Conservation (phyloP, 2,888 invertebrate species). For the Megaustenia siamemsis region DNA sequence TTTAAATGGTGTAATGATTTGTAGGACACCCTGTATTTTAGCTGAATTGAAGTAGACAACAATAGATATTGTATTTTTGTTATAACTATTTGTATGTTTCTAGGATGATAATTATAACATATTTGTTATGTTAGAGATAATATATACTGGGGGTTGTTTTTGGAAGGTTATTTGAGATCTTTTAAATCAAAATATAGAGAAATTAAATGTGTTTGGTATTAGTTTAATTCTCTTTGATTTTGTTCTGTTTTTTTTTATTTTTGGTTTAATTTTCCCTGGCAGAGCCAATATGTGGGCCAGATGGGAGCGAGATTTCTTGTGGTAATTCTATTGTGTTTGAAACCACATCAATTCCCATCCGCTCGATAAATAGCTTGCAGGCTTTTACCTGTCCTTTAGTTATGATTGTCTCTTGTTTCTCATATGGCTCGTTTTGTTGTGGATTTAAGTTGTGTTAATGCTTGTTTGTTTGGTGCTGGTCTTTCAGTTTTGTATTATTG, state of each 20-base stretch:
- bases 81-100: too few species aligned
- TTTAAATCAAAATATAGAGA: too few species aligned
- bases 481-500: too few species aligned
- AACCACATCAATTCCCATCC: constrained; percentile 14
- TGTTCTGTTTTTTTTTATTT: constrained; percentile 17
- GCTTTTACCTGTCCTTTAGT: neutral
- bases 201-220: too few species aligned
- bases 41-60: too few species aligned
- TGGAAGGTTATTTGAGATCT: too few species aligned
- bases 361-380: constrained; percentile 16
- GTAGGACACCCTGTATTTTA: too few species aligned
- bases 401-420: neutral
- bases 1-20: too few species aligned
- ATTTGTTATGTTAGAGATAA: too few species aligned
- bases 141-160: too few species aligned
- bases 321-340: constrained; percentile 77
- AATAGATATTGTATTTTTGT: too few species aligned
- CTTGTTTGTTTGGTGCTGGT: neutral
- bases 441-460: neutral
- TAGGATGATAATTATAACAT: too few species aligned
- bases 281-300: constrained; percentile 82
- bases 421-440: neutral
- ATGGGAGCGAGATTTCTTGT: constrained; percentile 82
- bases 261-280: constrained; percentile 33
- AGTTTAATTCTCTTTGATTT: constrained; percentile 13